A percentile compares a stretch with the other conserved stretches of the same genome.
Conservation (phyloP, 2,888 invertebrate species). For the Pollenia angustigena region DNA sequence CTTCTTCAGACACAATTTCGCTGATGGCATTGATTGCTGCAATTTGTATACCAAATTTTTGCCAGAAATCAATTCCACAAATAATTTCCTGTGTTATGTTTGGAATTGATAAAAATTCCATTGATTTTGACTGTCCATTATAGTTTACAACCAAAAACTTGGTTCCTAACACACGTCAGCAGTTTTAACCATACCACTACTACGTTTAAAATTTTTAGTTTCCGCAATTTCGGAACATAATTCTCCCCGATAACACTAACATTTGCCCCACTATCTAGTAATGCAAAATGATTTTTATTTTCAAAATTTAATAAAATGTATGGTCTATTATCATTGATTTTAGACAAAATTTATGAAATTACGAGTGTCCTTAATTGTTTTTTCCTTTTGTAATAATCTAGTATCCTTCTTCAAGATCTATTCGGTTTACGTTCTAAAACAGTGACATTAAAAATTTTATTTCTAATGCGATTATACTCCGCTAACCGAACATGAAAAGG, state of each 20-base stretch:
- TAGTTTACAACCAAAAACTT: too few relatives aligned
- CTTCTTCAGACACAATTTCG: conserved; percentile 1
- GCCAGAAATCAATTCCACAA: background rate
- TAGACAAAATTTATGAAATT: background rate
- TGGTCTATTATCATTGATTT: background rate
- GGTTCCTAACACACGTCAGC: background rate
- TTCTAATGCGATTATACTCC: background rate
- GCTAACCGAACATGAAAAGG: background rate
- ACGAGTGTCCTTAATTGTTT: too few relatives aligned
- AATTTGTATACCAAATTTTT: too few relatives aligned
- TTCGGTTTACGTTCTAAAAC: background rate
- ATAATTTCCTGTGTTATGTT: conserved; percentile 11
- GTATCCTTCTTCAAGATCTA: background rate
- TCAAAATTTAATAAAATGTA: background rate
- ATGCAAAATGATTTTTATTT: background rate
- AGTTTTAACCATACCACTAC: background rate
- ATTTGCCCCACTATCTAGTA: too few relatives aligned
- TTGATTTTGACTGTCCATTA: background rate
- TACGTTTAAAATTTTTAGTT: background rate
- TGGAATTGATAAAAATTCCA: conserved; percentile 17
- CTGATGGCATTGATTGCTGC: background rate
- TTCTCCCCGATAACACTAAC: too few relatives aligned
- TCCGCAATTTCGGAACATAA: background rate
- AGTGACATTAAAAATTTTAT: background rate
- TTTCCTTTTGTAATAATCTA: background rate